Evolutionary conservation across 64 coral and sea anemone species (phyloP).

Genomic region (Porites lutea): DNA sequence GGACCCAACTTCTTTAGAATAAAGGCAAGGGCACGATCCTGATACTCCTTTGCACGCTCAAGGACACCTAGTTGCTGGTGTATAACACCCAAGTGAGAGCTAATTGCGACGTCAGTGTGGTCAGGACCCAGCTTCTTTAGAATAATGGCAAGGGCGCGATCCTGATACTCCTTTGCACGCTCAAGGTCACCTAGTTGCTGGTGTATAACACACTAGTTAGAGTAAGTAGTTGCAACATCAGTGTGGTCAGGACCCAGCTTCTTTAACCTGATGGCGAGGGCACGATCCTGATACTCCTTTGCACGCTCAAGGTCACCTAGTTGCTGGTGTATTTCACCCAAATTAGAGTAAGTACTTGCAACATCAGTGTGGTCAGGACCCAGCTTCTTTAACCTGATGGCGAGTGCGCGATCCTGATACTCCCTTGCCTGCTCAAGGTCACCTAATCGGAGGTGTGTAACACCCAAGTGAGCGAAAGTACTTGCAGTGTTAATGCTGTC

Average conservation of each 20-base stretch:
- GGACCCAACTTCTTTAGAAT: not conserved
- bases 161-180: no score
- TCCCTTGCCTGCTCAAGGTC: no score
- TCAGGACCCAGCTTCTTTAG: no score
- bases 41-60: not conserved
- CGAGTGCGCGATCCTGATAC: no score
- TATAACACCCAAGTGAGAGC: not conserved
- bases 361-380: not conserved
- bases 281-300: slow-evolving; percentile 12
- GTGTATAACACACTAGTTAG: not conserved
- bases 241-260: not conserved
- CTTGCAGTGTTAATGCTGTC: no score
- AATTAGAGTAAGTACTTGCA: not conserved
- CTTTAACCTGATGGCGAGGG: slow-evolving; percentile 3
- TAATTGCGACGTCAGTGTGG: not conserved
- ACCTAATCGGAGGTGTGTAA: not conserved
- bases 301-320: slow-evolving; percentile 13
- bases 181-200: no score
- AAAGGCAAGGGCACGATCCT: slow-evolving; percentile 30
- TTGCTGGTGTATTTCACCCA: not conserved
- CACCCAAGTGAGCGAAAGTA: not conserved
- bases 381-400: no score
- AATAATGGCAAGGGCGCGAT: no score
- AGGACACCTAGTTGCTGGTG: not conserved
- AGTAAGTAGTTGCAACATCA: no score